Evolutionary conservation across 2,888 invertebrate genomes (phyloP), one percentile per base, ranked within the genome.

Genomic region (Pyrocoelia pectoralis): DNA sequence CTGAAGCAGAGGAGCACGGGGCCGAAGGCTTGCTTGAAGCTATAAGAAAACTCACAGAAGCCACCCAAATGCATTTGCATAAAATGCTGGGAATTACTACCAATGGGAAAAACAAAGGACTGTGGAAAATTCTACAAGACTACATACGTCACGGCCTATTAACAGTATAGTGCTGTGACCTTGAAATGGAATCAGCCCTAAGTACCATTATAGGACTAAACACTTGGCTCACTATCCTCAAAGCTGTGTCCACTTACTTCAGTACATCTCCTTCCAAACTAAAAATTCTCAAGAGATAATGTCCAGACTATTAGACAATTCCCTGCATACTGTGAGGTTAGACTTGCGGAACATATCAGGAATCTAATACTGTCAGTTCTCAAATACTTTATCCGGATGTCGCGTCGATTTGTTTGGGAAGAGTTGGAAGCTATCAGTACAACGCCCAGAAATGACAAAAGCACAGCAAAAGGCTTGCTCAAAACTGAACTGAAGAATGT

Each of bases 221-320:
- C 1, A 17, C 9, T 19, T 49, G 24, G 49, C n/a, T 19, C 1
- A 43, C 15, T 3, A 43, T 8, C 13, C 15, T 43, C 1, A 43
- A 43, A 43, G n/a, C 41, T 3, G 13, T 43, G 41, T 13, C 14
- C 13, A 13, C 41, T 13, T 43, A 14, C 15, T 43, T 14, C 15
- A n/a, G 41, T 3, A 15, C 41, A 12, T 43, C 41, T 14, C 14
- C 41, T 13, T 43, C 41, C n/a, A 43, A 43, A 15, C n/a, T 38
- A 38, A 38, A 38, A 38, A 6, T 38, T 5, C 38, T 38, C 10
- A 2, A 24, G 8, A 3, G 8, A 24, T 9, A 38, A 38, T n/a
- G 12, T 38, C n/a, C 38, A 43, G 15, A 43, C 41, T 54, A 41
- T 41, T n/a, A 12, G 54, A 54, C 13, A 40, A 53, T 40, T 33